phyloP scores from a whole-genome alignment of 2,797 vertebrate species.

The Limnodromus scolopaceus region DNA sequence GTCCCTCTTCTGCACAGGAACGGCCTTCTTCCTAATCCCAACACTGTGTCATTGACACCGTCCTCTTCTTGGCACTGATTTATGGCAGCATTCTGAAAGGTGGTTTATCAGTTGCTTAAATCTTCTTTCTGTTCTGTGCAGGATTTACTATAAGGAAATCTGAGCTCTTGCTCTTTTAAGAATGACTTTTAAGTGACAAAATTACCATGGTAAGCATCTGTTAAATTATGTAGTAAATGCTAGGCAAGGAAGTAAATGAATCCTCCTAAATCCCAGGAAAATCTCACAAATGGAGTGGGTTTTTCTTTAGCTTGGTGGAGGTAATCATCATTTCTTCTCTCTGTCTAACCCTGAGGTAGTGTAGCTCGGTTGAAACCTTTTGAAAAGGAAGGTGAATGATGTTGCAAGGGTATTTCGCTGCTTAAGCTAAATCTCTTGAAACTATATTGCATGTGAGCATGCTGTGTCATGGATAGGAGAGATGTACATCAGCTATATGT shows the following conservation, averaged over 20 bases:
- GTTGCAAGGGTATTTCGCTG: background rate
- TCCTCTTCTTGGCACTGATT: background rate
- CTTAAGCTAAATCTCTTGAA: background rate
- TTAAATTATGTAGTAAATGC: background rate
- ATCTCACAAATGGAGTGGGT: background rate
- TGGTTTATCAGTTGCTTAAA: background rate
- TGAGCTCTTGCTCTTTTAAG: background rate
- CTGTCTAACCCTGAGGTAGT: background rate
- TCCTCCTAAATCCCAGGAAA: background rate
- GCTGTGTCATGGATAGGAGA: background rate
- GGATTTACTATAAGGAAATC: background rate
- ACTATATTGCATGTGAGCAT: background rate
- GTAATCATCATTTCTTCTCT: background rate
- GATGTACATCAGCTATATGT: background rate
- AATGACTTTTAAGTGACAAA: background rate
- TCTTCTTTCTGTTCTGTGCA: background rate
- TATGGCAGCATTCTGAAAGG: background rate
- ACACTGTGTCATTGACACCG: accelerated
- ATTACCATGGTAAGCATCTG: background rate
- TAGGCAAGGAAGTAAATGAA: background rate
- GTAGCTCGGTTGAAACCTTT: background rate
- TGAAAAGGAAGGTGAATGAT: background rate
- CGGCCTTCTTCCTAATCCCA: background rate
- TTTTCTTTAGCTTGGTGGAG: background rate
- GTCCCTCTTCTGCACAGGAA: background rate